Conservation (phyloP, 2,113 vertebrate genomes). For the Sturnus vulgaris region DNA sequence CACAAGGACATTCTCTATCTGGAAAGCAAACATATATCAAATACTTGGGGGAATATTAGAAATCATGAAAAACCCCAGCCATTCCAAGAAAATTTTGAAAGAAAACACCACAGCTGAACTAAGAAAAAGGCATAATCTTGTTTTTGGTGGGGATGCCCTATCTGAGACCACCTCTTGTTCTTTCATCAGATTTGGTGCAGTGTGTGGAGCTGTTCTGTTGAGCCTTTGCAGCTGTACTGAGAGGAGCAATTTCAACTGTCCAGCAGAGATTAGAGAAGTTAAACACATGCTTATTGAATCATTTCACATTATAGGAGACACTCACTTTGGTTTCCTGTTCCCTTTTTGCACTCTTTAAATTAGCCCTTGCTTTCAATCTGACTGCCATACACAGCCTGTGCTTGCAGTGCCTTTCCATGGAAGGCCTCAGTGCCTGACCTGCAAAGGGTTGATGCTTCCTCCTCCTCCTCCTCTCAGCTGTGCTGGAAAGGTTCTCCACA, state of each 20-base stretch:
- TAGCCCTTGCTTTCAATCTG: neutral
- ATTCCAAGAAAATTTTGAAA: neutral
- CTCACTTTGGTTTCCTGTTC: neutral
- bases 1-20: constrained; percentile 32
- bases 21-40: constrained; percentile 11
- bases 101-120: neutral
- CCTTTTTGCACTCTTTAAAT: neutral
- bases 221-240: neutral
- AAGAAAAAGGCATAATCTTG: neutral
- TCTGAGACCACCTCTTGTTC: neutral
- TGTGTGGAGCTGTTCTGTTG: neutral
- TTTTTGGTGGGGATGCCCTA: neutral
- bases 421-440: neutral
- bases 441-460: neutral
- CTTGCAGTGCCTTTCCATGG: neutral
- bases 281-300: neutral
- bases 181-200: neutral
- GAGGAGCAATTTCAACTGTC: neutral
- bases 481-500: neutral
- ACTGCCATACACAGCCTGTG: neutral
- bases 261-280: neutral
- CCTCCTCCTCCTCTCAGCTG: neutral
- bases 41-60: neutral
- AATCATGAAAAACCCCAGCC: neutral
- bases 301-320: neutral